A percentile compares a stretch with the other conserved stretches of the same genome.
Evolutionary conservation across 2,113 vertebrate genomes (phyloP).

Genomic region (Oreochromis aureus): DNA sequence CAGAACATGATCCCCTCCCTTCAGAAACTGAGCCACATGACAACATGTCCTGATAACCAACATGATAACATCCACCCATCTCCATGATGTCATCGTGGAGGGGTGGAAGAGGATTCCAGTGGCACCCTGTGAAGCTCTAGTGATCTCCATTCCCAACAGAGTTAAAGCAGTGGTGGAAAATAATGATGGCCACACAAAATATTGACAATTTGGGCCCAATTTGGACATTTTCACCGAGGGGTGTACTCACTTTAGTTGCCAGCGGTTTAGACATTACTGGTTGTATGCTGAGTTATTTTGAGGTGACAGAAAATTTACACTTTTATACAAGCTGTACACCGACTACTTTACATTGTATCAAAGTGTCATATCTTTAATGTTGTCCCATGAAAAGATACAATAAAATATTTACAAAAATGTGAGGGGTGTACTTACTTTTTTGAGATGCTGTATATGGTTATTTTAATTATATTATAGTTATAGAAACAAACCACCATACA

Average conservation of each 20-base stretch:
- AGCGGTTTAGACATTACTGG: neutral
- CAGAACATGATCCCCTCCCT: neutral
- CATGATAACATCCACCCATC: neutral
- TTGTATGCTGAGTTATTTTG: neutral
- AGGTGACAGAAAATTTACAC: neutral
- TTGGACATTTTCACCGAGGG: neutral
- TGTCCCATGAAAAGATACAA: neutral
- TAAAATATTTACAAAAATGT: neutral
- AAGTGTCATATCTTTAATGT: neutral
- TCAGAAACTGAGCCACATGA: neutral
- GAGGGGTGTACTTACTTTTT: neutral
- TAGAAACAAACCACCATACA: neutral
- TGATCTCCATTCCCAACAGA: neutral
- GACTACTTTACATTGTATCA: neutral
- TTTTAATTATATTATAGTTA: neutral
- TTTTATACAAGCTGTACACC: rapidly evolving
- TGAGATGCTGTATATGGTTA: neutral
- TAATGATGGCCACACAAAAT: neutral
- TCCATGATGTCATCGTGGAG: neutral
- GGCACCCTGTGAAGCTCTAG: neutral
- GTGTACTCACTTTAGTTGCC: neutral
- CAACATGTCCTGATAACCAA: too few relatives aligned
- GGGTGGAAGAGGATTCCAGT: neutral
- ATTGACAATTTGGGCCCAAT: neutral
- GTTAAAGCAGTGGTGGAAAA: neutral